Evolutionary conservation across 2,888 invertebrate species (phyloP).

Genomic region (Ischnura elegans): DNA sequence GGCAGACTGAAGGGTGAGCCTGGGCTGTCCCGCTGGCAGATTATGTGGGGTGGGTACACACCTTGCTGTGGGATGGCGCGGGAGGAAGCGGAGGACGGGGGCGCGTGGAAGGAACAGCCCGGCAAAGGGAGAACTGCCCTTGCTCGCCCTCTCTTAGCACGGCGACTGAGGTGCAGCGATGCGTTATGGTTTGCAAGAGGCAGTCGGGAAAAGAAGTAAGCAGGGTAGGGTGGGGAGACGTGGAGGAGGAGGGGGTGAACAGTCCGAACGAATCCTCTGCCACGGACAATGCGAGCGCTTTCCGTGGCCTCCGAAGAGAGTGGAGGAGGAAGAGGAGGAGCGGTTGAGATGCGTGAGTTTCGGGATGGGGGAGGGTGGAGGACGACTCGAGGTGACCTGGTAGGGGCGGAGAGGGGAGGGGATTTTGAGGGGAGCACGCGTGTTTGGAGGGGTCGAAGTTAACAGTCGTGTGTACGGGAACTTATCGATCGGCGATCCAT

Average conservation of each 20-base stretch:
- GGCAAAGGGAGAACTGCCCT: neutral
- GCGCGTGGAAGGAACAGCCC: neutral
- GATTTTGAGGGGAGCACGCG: neutral
- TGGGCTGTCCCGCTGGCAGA: neutral
- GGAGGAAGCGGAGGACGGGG: neutral
- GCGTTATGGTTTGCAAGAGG: constrained; percentile 44
- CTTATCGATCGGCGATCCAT: constrained; percentile 24
- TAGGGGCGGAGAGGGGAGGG: neutral
- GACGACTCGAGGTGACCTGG: neutral
- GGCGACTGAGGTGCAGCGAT: constrained; percentile 55
- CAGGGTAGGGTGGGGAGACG: neutral
- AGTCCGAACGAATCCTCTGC: neutral
- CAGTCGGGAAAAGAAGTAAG: neutral
- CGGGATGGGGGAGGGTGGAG: neutral
- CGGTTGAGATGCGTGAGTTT: neutral
- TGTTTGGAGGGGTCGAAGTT: neutral
- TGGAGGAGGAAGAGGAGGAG: too few relatives aligned
- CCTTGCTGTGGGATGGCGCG: too few relatives aligned
- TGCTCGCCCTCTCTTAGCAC: constrained; percentile 24
- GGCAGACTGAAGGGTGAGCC: neutral
- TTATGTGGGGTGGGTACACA: too few relatives aligned
- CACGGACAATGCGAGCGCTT: constrained; percentile 49
- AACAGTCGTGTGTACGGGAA: neutral
- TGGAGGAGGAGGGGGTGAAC: neutral
- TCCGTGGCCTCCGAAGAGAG: neutral